Evolutionary conservation across 2,888 invertebrate species (phyloP), one percentile per base, ranked within the genome.

Genomic region (Chorisops tibialis): DNA sequence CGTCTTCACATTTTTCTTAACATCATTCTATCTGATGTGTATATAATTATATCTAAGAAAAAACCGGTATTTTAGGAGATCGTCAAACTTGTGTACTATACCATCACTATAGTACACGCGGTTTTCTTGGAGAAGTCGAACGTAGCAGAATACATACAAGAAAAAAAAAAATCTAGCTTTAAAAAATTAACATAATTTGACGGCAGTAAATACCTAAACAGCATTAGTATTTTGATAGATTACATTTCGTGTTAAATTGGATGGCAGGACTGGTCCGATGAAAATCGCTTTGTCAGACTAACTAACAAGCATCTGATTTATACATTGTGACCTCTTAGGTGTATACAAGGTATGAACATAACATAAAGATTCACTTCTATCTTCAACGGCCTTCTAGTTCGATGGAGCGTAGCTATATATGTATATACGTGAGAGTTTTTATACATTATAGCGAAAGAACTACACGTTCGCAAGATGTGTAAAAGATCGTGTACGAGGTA

Each of bases 241-340:
- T 50, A 30, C 30, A 30, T 50, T 50, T 50, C 16, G 35, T 50
- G 50, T 35, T 48, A 35, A 50, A 16, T 14, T 50, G 35, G 35
- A 50, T 50, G 50, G 24, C 30, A 30, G 50, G 30, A 50, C 50
- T 50, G 50, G 50, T 50, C 30, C 14, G 50, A 50, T 50, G 50
- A 50, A 50, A 50, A 50, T 50, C 50, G 50, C 50, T 50, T 50
- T 50, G 50, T 50, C 50, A 50, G 50, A 35, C 24, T 4, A 30
- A 35, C 50, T 50, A 50, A 50, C 50, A 30, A 50, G 50, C 50
- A 35, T 50, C 35, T 35, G 50, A 50, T 50, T 50, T 22, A 30
- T 30, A 35, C 35, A n/a, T 24, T 16, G 24, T 50, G 50, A 50
- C 50, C 50, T 50, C 50, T 14, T 30, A 50, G 24, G 24, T 50